Evolutionary conservation across 2,888 invertebrate species (phyloP).

Genomic region (Crocallis elinguaria): DNA sequence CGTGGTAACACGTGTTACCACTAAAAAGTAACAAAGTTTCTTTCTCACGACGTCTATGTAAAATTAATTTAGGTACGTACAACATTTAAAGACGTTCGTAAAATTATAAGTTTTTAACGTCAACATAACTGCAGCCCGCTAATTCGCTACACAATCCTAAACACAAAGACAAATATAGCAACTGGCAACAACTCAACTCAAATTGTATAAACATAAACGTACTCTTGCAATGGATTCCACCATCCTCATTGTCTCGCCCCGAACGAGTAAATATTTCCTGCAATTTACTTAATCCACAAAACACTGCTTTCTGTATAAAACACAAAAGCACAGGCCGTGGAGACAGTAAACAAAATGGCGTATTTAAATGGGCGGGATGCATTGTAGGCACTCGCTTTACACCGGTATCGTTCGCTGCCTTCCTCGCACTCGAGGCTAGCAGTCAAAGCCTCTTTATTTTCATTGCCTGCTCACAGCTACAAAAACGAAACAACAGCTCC

Average conservation of each 20-base stretch:
- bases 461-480: slow-evolving; percentile 52
- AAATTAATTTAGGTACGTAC: too few species aligned
- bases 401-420: slow-evolving; percentile 57
- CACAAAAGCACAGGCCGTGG: slow-evolving; percentile 70
- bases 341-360: slow-evolving; percentile 84
- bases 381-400: slow-evolving; percentile 69
- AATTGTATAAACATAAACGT: slow-evolving; percentile 24
- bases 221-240: slow-evolving; percentile 12
- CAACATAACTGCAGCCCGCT: too few species aligned
- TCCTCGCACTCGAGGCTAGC: slow-evolving; percentile 59
- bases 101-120: background rate
- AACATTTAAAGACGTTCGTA: too few species aligned
- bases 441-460: slow-evolving; percentile 61
- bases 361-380: slow-evolving; percentile 84
- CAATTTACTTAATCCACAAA: slow-evolving; percentile 78
- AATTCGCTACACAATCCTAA: too few species aligned
- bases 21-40: too few species aligned
- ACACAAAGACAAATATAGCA: too few species aligned
- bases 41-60: too few species aligned
- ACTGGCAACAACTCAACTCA: slow-evolving; percentile 1
- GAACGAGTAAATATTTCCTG: slow-evolving; percentile 78
- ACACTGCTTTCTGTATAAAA: slow-evolving; percentile 77
- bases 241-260: slow-evolving; percentile 54
- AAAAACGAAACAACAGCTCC: slow-evolving; percentile 51
- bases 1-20: too few species aligned